Conservation (phyloP, 2,797 vertebrate genomes). For the Manis pentadactyla region DNA sequence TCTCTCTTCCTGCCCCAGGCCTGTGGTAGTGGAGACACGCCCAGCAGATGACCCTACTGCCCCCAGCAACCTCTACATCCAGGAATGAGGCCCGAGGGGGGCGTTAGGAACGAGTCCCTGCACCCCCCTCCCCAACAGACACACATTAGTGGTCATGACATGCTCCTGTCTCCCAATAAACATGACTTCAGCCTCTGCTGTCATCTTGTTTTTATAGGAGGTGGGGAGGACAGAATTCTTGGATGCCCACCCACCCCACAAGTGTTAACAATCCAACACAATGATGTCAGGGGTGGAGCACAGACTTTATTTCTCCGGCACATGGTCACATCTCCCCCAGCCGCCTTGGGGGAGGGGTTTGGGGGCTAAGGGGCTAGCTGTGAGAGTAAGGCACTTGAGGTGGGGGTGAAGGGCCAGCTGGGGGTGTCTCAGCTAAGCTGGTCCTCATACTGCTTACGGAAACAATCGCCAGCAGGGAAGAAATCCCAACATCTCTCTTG, state of each 20-base stretch:
- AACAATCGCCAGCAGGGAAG: conserved; percentile 96
- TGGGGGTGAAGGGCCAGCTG: not conserved
- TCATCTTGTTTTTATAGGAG: not conserved
- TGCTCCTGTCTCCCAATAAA: conserved; percentile 65
- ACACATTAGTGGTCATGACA: not conserved
- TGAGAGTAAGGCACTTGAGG: conserved; percentile 75
- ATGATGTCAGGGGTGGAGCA: not conserved
- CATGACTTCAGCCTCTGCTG: conserved; percentile 30
- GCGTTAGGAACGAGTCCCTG: not conserved
- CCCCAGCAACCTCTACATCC: conserved; percentile 92
- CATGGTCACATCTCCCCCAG: not conserved
- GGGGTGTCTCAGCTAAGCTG: conserved; percentile 90
- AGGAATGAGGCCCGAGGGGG: conserved; percentile 84
- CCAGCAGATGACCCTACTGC: conserved; percentile 87
- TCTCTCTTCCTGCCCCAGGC: conserved; percentile 84
- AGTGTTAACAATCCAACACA: not conserved
- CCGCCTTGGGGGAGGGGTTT: not conserved
- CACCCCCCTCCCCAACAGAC: not conserved
- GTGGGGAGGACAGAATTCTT: not conserved
- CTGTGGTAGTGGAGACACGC: conserved; percentile 91
- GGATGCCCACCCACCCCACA: too few species aligned
- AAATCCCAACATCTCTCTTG: conserved; percentile 97
- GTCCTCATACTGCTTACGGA: conserved; percentile 97
- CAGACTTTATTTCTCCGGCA: conserved; percentile 75
- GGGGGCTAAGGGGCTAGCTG: not conserved